Percentiles rank a stretch among this genome's conserved stretches.
Conservation (phyloP, 2,888 invertebrate species). For the Epirrhoe alternata region DNA sequence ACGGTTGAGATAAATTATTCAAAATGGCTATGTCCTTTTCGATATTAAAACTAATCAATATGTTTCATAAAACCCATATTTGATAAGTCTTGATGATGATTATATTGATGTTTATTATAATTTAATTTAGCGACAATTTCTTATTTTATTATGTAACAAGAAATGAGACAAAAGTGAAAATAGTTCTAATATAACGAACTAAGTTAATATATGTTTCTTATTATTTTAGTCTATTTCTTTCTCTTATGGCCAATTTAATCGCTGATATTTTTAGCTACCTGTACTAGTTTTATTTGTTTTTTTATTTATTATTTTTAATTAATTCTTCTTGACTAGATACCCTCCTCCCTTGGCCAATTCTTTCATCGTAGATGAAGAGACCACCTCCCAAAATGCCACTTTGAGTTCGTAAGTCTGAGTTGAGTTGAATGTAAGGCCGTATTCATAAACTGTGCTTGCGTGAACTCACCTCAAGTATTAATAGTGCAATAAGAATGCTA, state of each 20-base stretch:
- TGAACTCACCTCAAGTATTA: not conserved
- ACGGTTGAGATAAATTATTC: too few relatives aligned
- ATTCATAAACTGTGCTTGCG: not conserved
- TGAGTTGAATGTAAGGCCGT: not conserved
- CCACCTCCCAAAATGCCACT: conserved; percentile 48
- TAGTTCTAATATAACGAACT: too few relatives aligned
- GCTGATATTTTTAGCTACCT: not conserved
- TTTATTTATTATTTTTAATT: not conserved
- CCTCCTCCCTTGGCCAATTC: conserved; percentile 56
- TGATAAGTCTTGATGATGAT: too few relatives aligned
- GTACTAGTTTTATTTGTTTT: not conserved
- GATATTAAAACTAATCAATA: too few relatives aligned
- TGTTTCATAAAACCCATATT: too few relatives aligned
- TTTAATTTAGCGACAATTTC: too few relatives aligned
- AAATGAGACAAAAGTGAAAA: too few relatives aligned
- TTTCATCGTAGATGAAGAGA: conserved; percentile 57
- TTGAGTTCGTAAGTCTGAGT: conserved; percentile 52
- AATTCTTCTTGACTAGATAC: conserved; percentile 53
- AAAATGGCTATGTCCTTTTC: too few relatives aligned
- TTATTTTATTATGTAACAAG: too few relatives aligned
- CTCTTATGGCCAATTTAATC: not conserved
- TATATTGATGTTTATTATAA: too few relatives aligned
- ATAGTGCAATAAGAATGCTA: not conserved
- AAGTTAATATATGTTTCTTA: too few relatives aligned
- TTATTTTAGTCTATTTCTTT: not conserved